Evolutionary conservation across 2,113 vertebrate species (phyloP), one percentile per base, ranked within the genome.

Genomic region (Antennarius striatus): DNA sequence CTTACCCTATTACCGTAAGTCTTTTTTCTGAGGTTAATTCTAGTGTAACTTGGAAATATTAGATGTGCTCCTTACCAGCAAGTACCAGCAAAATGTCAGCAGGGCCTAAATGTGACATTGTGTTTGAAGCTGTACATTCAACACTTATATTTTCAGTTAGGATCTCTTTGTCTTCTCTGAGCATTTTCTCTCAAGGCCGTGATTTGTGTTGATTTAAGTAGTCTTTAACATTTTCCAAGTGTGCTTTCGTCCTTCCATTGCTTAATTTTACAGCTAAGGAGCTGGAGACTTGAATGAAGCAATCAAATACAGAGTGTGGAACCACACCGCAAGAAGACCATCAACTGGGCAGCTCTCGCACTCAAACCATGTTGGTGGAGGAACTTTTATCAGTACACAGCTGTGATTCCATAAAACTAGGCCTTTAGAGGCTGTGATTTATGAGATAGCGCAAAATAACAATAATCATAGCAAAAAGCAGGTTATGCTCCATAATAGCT

Each of bases 401-500:
- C 61, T 48, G 42, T 66, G 28, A 67, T 61, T 52, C 50, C 17
- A 40, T 11, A 22, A 30, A 66, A 65, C 54, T 49, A 50, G 58
- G 16, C 61, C 49, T 48, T 16, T 52, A 60, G 70, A 68, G 32
- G 46, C n/a, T 66, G 29, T 73, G 58, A 73, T 77, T 80, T 54
- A 60, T 59, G 29, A 59, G 63, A 4, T 54, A 32, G 51, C 53
- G 17, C 56, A 46, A 54, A 76, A 80, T 65, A 76, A 71, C 57
- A 79, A 54, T 62, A 63, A 64, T 54, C 63, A 56, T 73, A 56
- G 56, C 69, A 76, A 69, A 77, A 79, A 59, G 40, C 70, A 68
- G 70, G 86, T 86, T 85, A 79, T 58, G 39, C 17, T 40, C 67
- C 59, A 47, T 54, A 72, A 83, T 78, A 89, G 76, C 71, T 46